Evolutionary conservation across 2,113 vertebrate genomes (phyloP), one percentile per base, ranked within the genome.

Genomic region (Bufo gargarizans): DNA sequence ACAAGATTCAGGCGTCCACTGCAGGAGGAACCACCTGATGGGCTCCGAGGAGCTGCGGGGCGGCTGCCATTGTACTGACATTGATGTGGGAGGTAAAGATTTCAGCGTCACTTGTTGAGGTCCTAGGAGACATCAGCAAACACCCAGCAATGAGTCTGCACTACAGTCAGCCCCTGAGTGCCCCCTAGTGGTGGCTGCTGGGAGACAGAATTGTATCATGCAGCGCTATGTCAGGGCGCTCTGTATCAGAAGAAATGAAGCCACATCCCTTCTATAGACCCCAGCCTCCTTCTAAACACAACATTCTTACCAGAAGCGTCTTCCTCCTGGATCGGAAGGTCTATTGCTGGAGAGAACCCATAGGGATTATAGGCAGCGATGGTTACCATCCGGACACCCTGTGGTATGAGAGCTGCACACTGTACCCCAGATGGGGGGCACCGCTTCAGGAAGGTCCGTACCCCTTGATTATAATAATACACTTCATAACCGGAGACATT

Each of bases 341-440:
- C 69, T 83, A 90, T 84, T 0, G 91, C 91, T 49, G 86, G 82
- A 71, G 93, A 94, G 11, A 19, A 19, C 1, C 93, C 93, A 11
- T 61, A 89, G 81, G 92, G 84, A 63, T 94, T 94, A 89, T 89
- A 86, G 0, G 93, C 93, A 0, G 91, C 89, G 86, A 93, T 45
- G 0, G 17, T 87, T 49, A 94, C 82, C 5, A 1, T 0, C 0
- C 0, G 77, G 19, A 89, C 13, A 4, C 49, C 91, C 0, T 78
- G 74, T 0, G 93, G 92, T 33, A 90, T 87, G 56, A 71, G 86
- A 0, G 83, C 0, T 0, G 12, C 3, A 93, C 92, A 93, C 0
- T 5, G 33, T 0, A 82, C 59, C 72, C 89, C 11, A 3, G 90
- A 9, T 12, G 87, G 90, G 77, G 77, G 69, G 86, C 93, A 90